Evolutionary conservation across 1,140 invertebrate genomes (phyloP), one percentile per base, ranked within the genome.

Genomic region (Anastrepha ludens): DNA sequence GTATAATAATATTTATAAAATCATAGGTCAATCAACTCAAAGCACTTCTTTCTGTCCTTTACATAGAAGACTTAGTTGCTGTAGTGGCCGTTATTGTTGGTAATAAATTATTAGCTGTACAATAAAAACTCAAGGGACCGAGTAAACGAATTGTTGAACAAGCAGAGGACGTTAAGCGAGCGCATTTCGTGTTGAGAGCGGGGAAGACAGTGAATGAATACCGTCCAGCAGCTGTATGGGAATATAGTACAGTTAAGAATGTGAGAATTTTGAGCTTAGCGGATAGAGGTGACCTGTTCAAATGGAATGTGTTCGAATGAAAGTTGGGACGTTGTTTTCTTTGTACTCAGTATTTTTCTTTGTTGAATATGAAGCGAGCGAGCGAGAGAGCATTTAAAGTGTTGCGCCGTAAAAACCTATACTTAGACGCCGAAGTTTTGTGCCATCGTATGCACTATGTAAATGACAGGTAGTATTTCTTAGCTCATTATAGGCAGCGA

Each of bases 1-100:
- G n/a, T 15, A 2, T 4, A 67, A 67, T 8, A 74, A n/a, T 81
- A 81, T 81, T 55, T 81, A 74, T 81, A 81, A 81, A 81, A n/a
- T 81, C 44, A 81, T 81, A 55, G 6, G 15, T 50, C n/a, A 7
- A 29, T 81, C 41, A 81, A 81, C 47, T 58, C 9, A 81, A 81
- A 81, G 74, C 74, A 58, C 55, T 58, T 20, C 6, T 67, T 29
- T 67, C 2, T n/a, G 9, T 78, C 41, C 50, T 78, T 78, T 78
- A 78, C 74, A 78, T 20, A 50, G 74, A 78, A 50, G 50, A 55
- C 47, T 29, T 67, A 67, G 11, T 62, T 62, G 60, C 60, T 41
- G 29, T 70, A 4, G 67, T 70, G 11, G 39, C 3, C 50, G 47
- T 78, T 78, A 50, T 78, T 78, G 50, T 15, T 44, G 41, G 17